Percentiles rank a stretch among this genome's conserved stretches.
Conservation (phyloP, 2,888 invertebrate genomes). For the Eudemis profundana region DNA sequence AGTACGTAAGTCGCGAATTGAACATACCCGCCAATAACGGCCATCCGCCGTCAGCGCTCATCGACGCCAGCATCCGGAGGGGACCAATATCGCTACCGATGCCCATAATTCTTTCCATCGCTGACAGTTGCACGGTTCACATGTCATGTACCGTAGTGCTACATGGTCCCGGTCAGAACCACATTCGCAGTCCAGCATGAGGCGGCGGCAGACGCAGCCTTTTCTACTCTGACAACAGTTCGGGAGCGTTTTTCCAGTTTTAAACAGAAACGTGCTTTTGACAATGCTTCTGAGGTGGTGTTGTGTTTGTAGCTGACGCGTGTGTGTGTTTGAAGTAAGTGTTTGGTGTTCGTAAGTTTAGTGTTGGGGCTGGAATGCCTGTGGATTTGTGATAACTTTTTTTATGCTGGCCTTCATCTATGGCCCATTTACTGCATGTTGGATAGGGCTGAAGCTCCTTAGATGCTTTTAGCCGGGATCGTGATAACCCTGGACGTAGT, state of each 20-base stretch:
- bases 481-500: too few relatives aligned
- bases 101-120: slow-evolving; percentile 82
- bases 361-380: slow-evolving; percentile 49
- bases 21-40: slow-evolving; percentile 4
- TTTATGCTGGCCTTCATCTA: too few relatives aligned
- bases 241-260: slow-evolving; percentile 40
- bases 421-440: too few relatives aligned
- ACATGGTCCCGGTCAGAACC: slow-evolving; percentile 55
- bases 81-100: slow-evolving; percentile 60
- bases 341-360: slow-evolving; percentile 47
- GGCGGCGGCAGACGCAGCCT: slow-evolving; percentile 69
- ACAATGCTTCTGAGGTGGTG: slow-evolving; percentile 45
- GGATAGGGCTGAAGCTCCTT: too few relatives aligned
- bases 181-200: slow-evolving; percentile 74
- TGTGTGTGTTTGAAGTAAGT: slow-evolving; percentile 45
- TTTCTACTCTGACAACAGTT: slow-evolving; percentile 55
- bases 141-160: slow-evolving; percentile 65
- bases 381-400: too few relatives aligned
- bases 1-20: background rate
- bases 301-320: slow-evolving; percentile 42
- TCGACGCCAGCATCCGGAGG: slow-evolving; percentile 72
- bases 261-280: slow-evolving; percentile 41
- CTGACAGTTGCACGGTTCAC: slow-evolving; percentile 78
- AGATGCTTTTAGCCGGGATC: too few relatives aligned
- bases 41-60: slow-evolving; percentile 48